Base-by-base conservation (phyloP, 2,888 invertebrate genomes). In the Lasioglossum oenotherae region DNA sequence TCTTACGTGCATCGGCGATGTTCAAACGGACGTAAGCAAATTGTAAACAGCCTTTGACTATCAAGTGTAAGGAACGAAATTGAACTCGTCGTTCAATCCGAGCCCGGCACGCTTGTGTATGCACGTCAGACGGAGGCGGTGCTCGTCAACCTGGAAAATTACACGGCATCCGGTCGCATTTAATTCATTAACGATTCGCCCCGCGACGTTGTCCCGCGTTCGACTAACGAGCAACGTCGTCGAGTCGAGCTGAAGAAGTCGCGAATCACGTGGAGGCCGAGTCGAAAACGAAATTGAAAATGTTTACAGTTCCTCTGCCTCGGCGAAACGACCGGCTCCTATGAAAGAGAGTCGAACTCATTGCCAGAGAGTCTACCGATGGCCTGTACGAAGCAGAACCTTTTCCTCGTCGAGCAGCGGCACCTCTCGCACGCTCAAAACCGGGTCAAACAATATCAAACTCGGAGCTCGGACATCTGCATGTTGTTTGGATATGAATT, bases 31-130 rank as follows among this genome's bases (percentile, higher is more conserved):
- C 80, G 85, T 83, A 83, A 85, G 87, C 73, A 88, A 87, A 88
- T 80, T 81, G 88, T 85, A 87, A 88, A 88, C 87, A 88, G 19
- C 82, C 87, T 88, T 89, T 88, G 89, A 89, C 80, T 82, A 75
- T 73, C 73, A 44, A 76, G 81, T 87, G 89, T 84, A 82, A 84
- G 84, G 82, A 85, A 76, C 78, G 78, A 84, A 81, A 81, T 87
- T 82, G 79, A 73, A 49, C 73, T 74, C 67, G n/a, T 44, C 72
- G 80, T 75, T 69, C 79, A 77, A 80, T 78, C 80, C 64, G 31
- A 53, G 57, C 41, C 53, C 27, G 27, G 27, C 41, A 35, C 44
- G 67, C 12, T 41, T 31, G 38, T 41, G 19, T 23, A 27, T 23
- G 31, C 71, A 35, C 31, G 69, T 38, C 38, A 38, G 19, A 23